These are phyloP conservation scores for Piscicola geometra DNA, from an alignment of 2,888 invertebrate species.

Conservation along the genomic window DNA sequence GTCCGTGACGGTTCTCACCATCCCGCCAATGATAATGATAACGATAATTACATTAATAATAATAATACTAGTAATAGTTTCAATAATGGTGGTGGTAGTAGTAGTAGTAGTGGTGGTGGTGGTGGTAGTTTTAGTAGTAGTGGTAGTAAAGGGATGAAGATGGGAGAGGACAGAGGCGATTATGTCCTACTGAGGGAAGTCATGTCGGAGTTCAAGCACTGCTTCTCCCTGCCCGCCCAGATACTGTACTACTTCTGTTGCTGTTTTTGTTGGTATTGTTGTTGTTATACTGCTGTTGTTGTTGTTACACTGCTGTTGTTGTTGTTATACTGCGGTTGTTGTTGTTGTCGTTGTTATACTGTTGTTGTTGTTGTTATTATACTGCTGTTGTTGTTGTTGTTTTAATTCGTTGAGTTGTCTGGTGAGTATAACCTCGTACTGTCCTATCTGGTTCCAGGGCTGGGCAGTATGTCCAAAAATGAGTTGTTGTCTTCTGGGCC, in stretches of 20 bases:
- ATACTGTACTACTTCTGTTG: conserved; percentile 20
- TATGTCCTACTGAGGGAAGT: neutral
- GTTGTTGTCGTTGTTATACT: no score
- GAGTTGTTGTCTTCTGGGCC: no score
- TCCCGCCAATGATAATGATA: neutral
- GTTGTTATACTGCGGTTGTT: no score
- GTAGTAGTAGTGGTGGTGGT: neutral
- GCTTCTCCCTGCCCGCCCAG: conserved; percentile 11
- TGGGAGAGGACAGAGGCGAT: neutral
- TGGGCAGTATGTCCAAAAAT: no score
- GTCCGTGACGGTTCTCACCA: no score
- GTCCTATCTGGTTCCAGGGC: no score
- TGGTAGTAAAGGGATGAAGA: neutral
- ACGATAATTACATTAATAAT: conserved; percentile 34
- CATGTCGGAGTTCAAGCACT: conserved; percentile 20
- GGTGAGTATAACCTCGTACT: no score
- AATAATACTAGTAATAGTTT: neutral
- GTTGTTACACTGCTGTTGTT: no score
- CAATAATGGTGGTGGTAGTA: neutral
- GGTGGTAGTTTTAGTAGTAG: neutral
- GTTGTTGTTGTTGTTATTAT: no score
- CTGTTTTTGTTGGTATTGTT: conserved; percentile 15
- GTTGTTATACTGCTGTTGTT: neutral
- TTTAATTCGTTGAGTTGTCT: no score
- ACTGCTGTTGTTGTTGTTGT: no score